Evolutionary conservation across 2,113 vertebrate species (phyloP), one percentile per base, ranked within the genome.

Genomic region (Merops nubicus): DNA sequence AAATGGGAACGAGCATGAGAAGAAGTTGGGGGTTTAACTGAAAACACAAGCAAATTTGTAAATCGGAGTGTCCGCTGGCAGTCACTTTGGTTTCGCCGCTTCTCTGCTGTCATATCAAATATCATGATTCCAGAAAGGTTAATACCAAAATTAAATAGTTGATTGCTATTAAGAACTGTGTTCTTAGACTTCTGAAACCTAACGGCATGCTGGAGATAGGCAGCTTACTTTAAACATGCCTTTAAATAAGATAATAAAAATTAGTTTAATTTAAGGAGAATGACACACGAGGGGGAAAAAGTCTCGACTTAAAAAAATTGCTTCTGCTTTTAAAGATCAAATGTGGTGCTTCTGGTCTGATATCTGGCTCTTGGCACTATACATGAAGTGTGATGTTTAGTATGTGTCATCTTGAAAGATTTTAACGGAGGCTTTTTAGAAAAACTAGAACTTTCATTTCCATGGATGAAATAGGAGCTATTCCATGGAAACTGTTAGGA

Each of bases 251-350:
- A 14, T 15, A 12, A 43, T 69, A 54, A 48, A 40, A 93, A 88
- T 18, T 22, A 12, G 43, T 57, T 31, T 19, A 8, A 4, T 40
- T 2, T 8, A 23, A 59, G 29, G 28, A 40, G 73, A 82, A 31
- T 0, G 0, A 16, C 45, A 60, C 1, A 3, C 0, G 2, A 12
- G 7, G 22, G 11, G n/a, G 12, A 34, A 33, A 78, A 56, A 25
- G 10, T 65, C 29, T 29, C 14, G 14, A 4, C 7, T n/a, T n/a
- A n/a, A n/a, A n/a, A n/a, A n/a, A n/a, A n/a, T 69, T 53, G 15
- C 6, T 47, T 84, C 34, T 67, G 12, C 29, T 89, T 78, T 70
- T 85, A 21, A 72, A 70, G 36, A 43, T 29, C 3, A 3, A 38
- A 36, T 57, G 6, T 4, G 10, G 11, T 22, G 50, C 26, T 84